Conservation (phyloP, 2,888 invertebrate species). For the Exocentrus adspersus region DNA sequence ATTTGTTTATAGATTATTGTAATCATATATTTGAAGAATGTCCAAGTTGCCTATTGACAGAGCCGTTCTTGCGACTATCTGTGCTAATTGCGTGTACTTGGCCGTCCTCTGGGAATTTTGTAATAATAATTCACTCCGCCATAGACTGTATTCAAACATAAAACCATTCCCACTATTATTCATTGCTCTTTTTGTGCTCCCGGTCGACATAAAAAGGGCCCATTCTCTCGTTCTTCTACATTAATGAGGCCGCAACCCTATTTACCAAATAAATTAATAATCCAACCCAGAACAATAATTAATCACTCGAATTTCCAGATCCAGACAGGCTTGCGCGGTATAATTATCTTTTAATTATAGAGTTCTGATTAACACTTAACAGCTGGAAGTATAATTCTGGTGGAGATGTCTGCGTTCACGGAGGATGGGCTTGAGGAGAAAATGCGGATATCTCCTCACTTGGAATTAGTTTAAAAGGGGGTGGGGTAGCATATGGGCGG, state of each 20-base stretch:
- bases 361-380: constrained; percentile 51
- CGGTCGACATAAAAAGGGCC: constrained; percentile 13
- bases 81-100: no score
- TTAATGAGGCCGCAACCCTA: constrained; percentile 36
- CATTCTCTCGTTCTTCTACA: constrained; percentile 22
- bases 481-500: no score
- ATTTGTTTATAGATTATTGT: no score
- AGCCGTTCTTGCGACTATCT: no score
- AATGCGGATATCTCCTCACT: not conserved
- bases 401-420: not conserved
- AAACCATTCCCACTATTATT: not conserved
- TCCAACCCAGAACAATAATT: constrained; percentile 48
- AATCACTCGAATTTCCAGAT: constrained; percentile 50
- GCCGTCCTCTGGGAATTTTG: no score
- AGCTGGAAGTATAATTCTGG: constrained; percentile 21
- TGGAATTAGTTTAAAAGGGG: no score
- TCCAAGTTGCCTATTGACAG: no score
- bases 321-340: constrained; percentile 37
- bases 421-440: no score
- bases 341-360: constrained; percentile 57
- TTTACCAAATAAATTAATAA: constrained; percentile 40
- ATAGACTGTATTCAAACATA: not conserved
- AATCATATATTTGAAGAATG: no score
- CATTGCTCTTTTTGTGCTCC: not conserved
- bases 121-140: not conserved